phyloP scores from a whole-genome alignment of 2,797 vertebrate genomes.

The Labeo calbasu region DNA sequence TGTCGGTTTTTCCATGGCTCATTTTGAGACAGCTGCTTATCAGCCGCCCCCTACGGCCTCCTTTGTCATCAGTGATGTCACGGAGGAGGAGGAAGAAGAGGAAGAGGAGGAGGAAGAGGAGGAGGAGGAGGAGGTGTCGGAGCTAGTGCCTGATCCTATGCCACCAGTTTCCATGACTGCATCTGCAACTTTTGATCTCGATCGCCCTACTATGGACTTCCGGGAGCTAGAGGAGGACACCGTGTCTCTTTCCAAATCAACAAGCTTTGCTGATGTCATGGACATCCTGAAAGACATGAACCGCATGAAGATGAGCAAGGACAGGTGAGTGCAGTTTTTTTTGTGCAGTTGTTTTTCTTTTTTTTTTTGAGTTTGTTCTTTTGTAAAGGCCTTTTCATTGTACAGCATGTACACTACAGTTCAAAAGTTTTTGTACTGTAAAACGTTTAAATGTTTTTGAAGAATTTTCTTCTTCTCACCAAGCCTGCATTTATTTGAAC shows the following conservation, averaged over 20 bases:
- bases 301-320: conserved; percentile 96
- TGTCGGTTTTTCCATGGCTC: conserved; percentile 91
- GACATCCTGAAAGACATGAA: conserved; percentile 98
- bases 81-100: conserved; percentile 85
- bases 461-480: too few relatives aligned
- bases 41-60: conserved; percentile 88
- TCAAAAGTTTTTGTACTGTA: too few relatives aligned
- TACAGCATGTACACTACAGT: neutral
- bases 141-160: conserved; percentile 89
- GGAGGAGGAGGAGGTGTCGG: conserved; percentile 88
- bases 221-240: conserved; percentile 91
- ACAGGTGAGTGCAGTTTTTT: conserved; percentile 77
- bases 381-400: neutral
- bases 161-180: conserved; percentile 85
- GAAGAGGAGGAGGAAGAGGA: conserved; percentile 85
- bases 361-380: neutral
- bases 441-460: too few relatives aligned
- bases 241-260: conserved; percentile 95
- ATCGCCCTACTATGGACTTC: conserved; percentile 83
- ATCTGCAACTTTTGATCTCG: conserved; percentile 88
- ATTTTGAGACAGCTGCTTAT: conserved; percentile 87
- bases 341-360: neutral
- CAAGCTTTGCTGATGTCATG: conserved; percentile 98
- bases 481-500: too few relatives aligned
- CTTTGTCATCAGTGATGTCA: conserved; percentile 98